phyloP scores from a whole-genome alignment of 2,113 vertebrate species.

The Micromys minutus region DNA sequence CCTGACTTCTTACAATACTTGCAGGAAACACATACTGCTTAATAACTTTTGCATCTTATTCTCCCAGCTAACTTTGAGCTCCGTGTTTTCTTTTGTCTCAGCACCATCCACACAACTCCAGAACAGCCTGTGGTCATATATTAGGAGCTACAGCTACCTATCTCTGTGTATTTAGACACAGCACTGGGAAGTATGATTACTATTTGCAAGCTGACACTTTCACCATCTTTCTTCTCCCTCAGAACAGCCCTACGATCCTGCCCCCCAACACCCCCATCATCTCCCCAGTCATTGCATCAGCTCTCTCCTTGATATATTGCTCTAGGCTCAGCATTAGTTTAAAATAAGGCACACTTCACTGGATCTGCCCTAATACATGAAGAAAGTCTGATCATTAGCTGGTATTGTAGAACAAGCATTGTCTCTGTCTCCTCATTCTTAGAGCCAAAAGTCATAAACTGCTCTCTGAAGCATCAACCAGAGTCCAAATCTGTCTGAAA shows the following conservation, averaged over 20 bases:
- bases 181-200: fast-evolving
- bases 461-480: neutral
- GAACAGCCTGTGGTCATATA: neutral
- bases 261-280: fast-evolving
- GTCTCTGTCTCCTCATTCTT: neutral
- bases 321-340: neutral
- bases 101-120: neutral
- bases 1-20: neutral
- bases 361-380: neutral
- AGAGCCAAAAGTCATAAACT: neutral
- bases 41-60: neutral
- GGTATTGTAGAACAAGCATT: neutral
- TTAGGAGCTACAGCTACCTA: neutral
- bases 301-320: neutral
- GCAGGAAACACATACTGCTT: neutral
- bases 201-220: neutral
- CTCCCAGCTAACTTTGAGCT: neutral
- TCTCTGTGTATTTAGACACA: neutral
- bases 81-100: neutral
- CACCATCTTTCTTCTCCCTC: neutral
- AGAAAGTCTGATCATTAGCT: neutral
- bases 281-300: fast-evolving
- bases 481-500: neutral
- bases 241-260: neutral
- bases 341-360: neutral